Percentiles rank a stretch among this genome's conserved stretches.
Evolutionary conservation across 1,140 invertebrate species (phyloP).

Genomic region (Drosophila prosaltans): DNA sequence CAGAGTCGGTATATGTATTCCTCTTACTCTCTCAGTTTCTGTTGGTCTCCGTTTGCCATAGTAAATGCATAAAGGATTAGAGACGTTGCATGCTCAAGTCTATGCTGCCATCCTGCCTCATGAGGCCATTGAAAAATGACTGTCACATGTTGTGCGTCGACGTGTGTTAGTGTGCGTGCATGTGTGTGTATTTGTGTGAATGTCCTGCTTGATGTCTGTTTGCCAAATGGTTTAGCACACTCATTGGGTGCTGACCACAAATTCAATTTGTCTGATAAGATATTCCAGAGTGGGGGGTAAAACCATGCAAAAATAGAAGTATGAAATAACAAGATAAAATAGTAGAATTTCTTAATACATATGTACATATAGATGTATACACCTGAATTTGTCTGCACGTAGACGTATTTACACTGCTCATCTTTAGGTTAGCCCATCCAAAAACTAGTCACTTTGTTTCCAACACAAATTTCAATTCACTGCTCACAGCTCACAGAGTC

Average conservation of each 20-base stretch:
- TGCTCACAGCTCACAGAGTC: no score
- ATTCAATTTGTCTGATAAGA: constrained; percentile 72
- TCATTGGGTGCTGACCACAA: constrained; percentile 72
- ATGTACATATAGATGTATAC: background rate
- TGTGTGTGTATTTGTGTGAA: constrained; percentile 19
- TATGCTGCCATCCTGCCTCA: constrained; percentile 30
- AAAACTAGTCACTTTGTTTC: no score
- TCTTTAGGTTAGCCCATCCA: no score
- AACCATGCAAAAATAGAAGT: constrained; percentile 35
- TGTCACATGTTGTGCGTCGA: constrained; percentile 19
- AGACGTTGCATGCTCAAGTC: constrained; percentile 23
- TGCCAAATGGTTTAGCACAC: constrained; percentile 75
- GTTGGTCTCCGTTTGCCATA: constrained; percentile 46
- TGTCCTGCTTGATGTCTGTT: constrained; percentile 54
- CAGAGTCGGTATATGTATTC: constrained; percentile 52
- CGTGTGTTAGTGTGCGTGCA: constrained; percentile 11
- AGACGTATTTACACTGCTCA: no score
- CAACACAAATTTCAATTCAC: no score
- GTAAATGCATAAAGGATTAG: constrained; percentile 76
- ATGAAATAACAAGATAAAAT: constrained; percentile 34
- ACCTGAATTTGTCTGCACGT: no score
- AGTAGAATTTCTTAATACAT: background rate
- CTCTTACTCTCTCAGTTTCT: background rate
- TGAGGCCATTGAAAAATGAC: constrained; percentile 46
- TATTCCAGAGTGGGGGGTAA: constrained; percentile 22